Base-by-base conservation (phyloP, 2,888 invertebrate species). In the Pediacus dermestoides region DNA sequence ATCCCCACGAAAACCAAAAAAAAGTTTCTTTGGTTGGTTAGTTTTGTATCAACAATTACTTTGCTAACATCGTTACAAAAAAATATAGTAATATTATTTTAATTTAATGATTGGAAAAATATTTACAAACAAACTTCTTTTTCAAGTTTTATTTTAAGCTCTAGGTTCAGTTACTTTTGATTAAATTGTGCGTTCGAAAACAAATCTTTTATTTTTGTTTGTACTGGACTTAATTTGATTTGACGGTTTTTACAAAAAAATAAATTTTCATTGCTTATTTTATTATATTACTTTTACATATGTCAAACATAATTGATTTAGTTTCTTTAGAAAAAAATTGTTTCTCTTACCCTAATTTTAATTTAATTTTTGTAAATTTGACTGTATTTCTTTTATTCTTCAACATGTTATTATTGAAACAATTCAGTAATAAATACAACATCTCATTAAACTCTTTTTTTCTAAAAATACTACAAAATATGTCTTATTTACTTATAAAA, bases 361-460 rank as follows among this genome's bases (percentile, higher is more conserved):
- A 48, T 50, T 58, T 58, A 32, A 58, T 55, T 48, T 57, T 59
- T 15, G 55, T 53, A 39, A 51, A 54, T 42, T 54, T 55, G 15
- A 53, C 48, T 9, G 48, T 42, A 26, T 48, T 52, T 30, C 37
- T 18, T 27, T 47, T 53, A 34, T 42, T 48, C 27, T 47, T 55
- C 42, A 48, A 44, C 49, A 51, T 44, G 30, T 46, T 47, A n/a
- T n/a, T n/a, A 41, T 41, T 44, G 39, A 46, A 42, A 43, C 46
- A 42, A 47, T 44, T 43, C 13, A 34, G 49, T 37, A 48, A 50
- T 48, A 47, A 44, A 42, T 44, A 37, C 49, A 57, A 57, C 55
- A 55, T 54, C 37, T 43, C 46, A 43, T 42, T 45, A 48, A 54
- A 51, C 40, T 48, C 48, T 48, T 45, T 52, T n/a, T n/a, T n/a